Base-by-base conservation (phyloP, 1,140 invertebrate species). In the Ylistrum balloti region DNA sequence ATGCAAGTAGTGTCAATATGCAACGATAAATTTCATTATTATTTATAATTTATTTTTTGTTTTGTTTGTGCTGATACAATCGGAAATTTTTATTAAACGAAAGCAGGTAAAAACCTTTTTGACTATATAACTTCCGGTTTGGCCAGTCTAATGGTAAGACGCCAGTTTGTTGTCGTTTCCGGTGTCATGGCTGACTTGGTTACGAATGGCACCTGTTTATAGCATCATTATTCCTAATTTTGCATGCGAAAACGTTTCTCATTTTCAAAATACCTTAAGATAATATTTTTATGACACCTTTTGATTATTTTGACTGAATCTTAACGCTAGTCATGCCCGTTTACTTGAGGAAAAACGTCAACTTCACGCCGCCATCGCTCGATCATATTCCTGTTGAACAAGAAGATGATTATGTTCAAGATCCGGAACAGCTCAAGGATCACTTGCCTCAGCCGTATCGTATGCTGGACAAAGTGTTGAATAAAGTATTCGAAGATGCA, bases 361-460 rank as follows among this genome's bases (percentile, higher is more conserved):
- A 93, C 85, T 94, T 91, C 87, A 94, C 95, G n/a, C 95, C 95
- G n/a, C 93, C 94, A 33, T 96, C 95, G 9, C 56, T 95, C 10
- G 92, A 93, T 41, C 94, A 92, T 28, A 91, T 94, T 38, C 93
- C 93, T 5, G 74, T 91, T n/a, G 94, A 95, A 89, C 93, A 95
- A 90, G 95, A 95, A n/a, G 93, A 95, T 91, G 95, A 96, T 89
- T 95, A 93, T 90, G 86, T 95, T 9, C 92, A 92, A 48, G 95
- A 96, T 86, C 95, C 95, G n/a, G 95, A 95, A 48, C 94, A 95
- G 85, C 41, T 95, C 22, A 90, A 93, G 33, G 95, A 95, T 89
- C 38, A 33, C n/a, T 87, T 96, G 22, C 95, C 95, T 85, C 95
- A 95, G 88, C 95, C 95, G 0, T 96, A 95, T 92, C 94, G 95